These are phyloP conservation scores for Leptoteleia sp. DNA, from an alignment of 1,140 invertebrate species.

Conservation along the genomic window DNA sequence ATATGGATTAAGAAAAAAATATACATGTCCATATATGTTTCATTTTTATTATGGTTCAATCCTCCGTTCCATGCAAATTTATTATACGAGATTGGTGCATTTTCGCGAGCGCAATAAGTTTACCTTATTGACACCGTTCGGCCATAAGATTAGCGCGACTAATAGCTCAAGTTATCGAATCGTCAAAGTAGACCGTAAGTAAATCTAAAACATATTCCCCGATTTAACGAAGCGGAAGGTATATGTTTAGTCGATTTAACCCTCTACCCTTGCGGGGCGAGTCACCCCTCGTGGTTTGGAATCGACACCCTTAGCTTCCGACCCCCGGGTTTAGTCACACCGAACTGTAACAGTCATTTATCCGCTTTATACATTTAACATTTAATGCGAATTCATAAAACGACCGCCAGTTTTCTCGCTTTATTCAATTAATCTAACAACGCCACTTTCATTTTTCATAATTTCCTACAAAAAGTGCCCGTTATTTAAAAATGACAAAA, in stretches of 20 bases:
- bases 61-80: too few relatives aligned
- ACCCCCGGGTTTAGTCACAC: conserved; percentile 68
- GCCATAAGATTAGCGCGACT: conserved; percentile 46
- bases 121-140: conserved; percentile 30
- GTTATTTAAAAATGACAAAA: too few relatives aligned
- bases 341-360: conserved; percentile 74
- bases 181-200: conserved; percentile 65
- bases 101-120: too few relatives aligned
- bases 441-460: too few relatives aligned
- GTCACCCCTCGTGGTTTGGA: conserved; percentile 64
- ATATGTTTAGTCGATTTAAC: conserved; percentile 79
- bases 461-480: too few relatives aligned
- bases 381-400: conserved; percentile 40
- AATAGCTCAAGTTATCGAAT: conserved; percentile 64
- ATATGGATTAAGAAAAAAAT: too few relatives aligned
- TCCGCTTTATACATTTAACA: conserved; percentile 54
- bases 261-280: conserved; percentile 53
- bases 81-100: too few relatives aligned
- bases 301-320: conserved; percentile 61
- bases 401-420: too few relatives aligned
- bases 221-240: conserved; percentile 77
- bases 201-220: conserved; percentile 78
- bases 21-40: too few relatives aligned
- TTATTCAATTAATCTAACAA: too few relatives aligned
- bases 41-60: too few relatives aligned